A percentile compares a stretch with the other conserved stretches of the same genome.
These are phyloP conservation scores for Polia nebulosa DNA, from an alignment of 2,888 invertebrate species.

Conservation along the genomic window DNA sequence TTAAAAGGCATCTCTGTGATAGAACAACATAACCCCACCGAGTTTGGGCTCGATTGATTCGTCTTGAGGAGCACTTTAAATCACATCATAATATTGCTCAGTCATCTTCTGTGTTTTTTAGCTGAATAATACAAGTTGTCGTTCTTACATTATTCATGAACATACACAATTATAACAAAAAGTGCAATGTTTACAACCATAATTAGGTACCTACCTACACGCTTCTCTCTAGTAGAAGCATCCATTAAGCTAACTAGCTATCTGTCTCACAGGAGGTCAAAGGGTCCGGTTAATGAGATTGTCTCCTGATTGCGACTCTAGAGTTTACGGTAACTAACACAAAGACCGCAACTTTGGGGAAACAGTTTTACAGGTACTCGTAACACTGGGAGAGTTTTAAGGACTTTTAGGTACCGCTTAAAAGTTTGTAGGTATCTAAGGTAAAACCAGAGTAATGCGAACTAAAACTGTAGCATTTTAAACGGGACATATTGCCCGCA, in stretches of 20 bases:
- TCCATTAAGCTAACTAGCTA: slow-evolving; percentile 11
- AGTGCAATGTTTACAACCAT: slow-evolving; percentile 7
- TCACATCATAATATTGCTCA: no score
- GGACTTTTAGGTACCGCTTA: background rate
- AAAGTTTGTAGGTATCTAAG: background rate
- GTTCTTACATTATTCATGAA: background rate
- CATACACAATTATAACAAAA: background rate
- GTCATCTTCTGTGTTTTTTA: no score
- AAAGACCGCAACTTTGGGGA: background rate
- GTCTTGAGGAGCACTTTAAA: no score
- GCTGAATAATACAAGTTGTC: no score
- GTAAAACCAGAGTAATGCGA: no score
- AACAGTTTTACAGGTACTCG: background rate
- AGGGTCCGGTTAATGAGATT: slow-evolving; percentile 19
- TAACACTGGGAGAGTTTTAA: background rate
- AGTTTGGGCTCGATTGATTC: no score
- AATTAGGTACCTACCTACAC: background rate
- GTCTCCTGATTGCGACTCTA: slow-evolving; percentile 9
- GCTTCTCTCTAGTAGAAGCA: background rate
- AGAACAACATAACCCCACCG: no score
- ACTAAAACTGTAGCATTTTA: no score
- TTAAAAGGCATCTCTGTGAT: no score
- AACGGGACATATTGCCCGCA: no score
- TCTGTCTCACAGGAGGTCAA: background rate
- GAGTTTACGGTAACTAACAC: background rate